Evolutionary conservation across 2,888 invertebrate species (phyloP).

Genomic region (Diloba caeruleocephala): DNA sequence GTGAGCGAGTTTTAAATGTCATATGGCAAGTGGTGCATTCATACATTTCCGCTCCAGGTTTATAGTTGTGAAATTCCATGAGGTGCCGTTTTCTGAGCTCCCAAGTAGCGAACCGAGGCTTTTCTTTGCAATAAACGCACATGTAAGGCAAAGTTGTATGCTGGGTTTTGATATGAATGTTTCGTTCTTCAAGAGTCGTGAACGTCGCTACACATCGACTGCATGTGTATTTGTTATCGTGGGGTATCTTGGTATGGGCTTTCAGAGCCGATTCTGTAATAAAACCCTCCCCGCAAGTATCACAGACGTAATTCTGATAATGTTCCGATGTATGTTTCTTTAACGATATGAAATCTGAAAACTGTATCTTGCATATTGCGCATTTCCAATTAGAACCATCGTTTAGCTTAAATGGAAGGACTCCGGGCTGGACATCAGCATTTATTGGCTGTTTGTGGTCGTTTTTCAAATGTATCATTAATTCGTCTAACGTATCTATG

Average conservation of each 20-base stretch:
- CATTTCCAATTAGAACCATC: slow-evolving; percentile 82
- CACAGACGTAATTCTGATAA: slow-evolving; percentile 83
- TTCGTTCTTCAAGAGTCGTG: slow-evolving; percentile 78
- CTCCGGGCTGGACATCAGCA: slow-evolving; percentile 81
- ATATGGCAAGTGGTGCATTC: slow-evolving; percentile 85
- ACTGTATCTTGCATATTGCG: slow-evolving; percentile 80
- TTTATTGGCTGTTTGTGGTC: slow-evolving; percentile 83
- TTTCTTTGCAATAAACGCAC: slow-evolving; percentile 83
- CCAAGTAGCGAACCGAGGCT: slow-evolving; percentile 83
- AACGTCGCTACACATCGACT: slow-evolving; percentile 83
- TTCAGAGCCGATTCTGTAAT: slow-evolving; percentile 80
- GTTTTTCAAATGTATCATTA: slow-evolving; percentile 78
- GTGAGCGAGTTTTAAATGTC: slow-evolving; percentile 83
- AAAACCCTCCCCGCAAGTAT: slow-evolving; percentile 84
- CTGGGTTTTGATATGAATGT: slow-evolving; percentile 78
- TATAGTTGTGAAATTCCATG: slow-evolving; percentile 83
- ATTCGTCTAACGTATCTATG: slow-evolving; percentile 77
- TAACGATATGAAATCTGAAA: slow-evolving; percentile 78
- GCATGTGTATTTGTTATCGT: slow-evolving; percentile 82
- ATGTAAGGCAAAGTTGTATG: slow-evolving; percentile 81
- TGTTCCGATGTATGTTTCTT: slow-evolving; percentile 83
- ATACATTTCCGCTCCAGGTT: slow-evolving; percentile 82
- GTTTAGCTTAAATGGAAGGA: slow-evolving; percentile 80
- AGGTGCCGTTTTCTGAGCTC: slow-evolving; percentile 80
- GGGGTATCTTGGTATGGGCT: slow-evolving; percentile 80